Evolutionary conservation across 1,140 invertebrate species (phyloP).

Genomic region (Atta texana): DNA sequence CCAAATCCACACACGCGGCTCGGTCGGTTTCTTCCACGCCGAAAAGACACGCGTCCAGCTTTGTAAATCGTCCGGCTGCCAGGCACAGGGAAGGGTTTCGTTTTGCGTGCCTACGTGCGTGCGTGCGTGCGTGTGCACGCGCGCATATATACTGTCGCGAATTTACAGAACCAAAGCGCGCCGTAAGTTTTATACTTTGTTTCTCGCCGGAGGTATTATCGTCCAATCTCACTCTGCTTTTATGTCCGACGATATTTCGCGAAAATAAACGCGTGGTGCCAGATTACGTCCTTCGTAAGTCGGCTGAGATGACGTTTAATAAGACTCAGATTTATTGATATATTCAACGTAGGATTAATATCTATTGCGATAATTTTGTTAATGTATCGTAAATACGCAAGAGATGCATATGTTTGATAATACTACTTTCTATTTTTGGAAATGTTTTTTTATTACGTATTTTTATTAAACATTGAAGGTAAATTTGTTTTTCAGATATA

Average conservation of each 20-base stretch:
- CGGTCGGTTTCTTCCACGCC: slow-evolving; percentile 50
- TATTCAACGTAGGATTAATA: neutral
- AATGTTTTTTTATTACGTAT: neutral
- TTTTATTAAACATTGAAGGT: neutral
- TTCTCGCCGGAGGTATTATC: slow-evolving; percentile 59
- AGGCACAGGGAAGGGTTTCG: slow-evolving; percentile 40
- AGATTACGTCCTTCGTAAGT: slow-evolving; percentile 20
- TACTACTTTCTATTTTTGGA: neutral
- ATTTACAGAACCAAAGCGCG: slow-evolving; percentile 65
- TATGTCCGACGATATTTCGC: slow-evolving; percentile 25
- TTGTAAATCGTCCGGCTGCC: slow-evolving; percentile 72
- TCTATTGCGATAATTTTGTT: neutral
- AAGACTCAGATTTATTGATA: neutral
- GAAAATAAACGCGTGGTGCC: slow-evolving; percentile 36
- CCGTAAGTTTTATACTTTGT: slow-evolving; percentile 65
- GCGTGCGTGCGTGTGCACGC: neutral
- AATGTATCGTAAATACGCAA: neutral
- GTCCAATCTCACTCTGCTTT: slow-evolving; percentile 25
- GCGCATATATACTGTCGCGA: slow-evolving; percentile 21
- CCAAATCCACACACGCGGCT: slow-evolving; percentile 72
- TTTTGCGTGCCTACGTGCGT: slow-evolving; percentile 18
- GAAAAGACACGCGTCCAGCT: slow-evolving; percentile 73
- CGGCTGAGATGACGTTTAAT: slow-evolving; percentile 24
- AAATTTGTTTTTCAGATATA: neutral
- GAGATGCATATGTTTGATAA: neutral